Evolutionary conservation across 2,888 invertebrate genomes (phyloP).

Genomic region (Drosophila robusta): DNA sequence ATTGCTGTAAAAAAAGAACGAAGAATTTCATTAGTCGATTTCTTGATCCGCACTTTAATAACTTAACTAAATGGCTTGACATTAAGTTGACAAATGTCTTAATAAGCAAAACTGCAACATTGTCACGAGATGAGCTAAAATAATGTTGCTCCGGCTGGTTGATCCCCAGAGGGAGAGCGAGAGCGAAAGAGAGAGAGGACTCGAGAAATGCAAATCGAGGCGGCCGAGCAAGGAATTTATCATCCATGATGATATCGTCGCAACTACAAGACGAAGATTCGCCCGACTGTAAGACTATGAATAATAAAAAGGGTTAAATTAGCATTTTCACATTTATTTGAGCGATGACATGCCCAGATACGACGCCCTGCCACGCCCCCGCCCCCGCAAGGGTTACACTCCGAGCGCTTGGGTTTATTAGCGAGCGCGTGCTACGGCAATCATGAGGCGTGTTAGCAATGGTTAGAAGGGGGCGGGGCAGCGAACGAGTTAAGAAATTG

Average conservation of each 20-base stretch:
- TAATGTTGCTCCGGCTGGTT: slow-evolving; percentile 27
- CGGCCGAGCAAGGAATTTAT: slow-evolving; percentile 60
- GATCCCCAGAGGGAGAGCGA: slow-evolving; percentile 4
- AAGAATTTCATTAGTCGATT: slow-evolving; percentile 43
- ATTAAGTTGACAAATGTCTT: slow-evolving; percentile 76
- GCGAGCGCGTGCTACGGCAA: slow-evolving; percentile 76
- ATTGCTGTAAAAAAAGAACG: not conserved
- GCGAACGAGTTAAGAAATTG: slow-evolving; percentile 57
- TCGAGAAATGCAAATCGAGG: slow-evolving; percentile 79
- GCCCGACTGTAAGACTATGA: slow-evolving; percentile 82
- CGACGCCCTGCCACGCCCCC: slow-evolving; percentile 14
- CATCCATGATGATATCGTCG: slow-evolving; percentile 50
- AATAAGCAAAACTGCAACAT: slow-evolving; percentile 55
- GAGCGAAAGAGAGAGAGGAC: slow-evolving; percentile 41
- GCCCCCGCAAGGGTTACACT: slow-evolving; percentile 31
- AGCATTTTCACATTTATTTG: slow-evolving; percentile 83
- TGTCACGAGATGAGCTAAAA: slow-evolving; percentile 48
- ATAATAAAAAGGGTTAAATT: slow-evolving; percentile 84
- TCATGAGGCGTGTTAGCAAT: slow-evolving; percentile 68
- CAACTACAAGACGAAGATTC: slow-evolving; percentile 43
- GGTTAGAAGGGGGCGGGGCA: slow-evolving; percentile 6
- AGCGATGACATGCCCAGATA: slow-evolving; percentile 79
- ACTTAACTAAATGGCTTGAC: slow-evolving; percentile 68
- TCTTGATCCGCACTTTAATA: slow-evolving; percentile 54
- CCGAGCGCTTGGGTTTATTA: slow-evolving; percentile 53